Evolutionary conservation across 2,888 invertebrate genomes (phyloP), one percentile per base, ranked within the genome.

Genomic region (Drosophila neotestacea): DNA sequence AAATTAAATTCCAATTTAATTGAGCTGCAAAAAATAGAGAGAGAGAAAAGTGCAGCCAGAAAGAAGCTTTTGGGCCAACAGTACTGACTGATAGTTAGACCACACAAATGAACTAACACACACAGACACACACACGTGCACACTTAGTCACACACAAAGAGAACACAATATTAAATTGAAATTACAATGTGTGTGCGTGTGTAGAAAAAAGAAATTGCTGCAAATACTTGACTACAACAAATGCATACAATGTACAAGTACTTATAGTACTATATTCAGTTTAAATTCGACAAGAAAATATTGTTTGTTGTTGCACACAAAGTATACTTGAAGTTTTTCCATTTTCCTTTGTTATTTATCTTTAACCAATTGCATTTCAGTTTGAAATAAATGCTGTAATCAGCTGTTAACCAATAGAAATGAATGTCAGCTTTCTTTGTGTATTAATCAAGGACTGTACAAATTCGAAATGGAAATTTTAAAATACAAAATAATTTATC

Each of bases 1-100:
- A 85, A 85, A 85, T 89, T 90, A 84, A 90, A 87, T 87, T 90
- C 85, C 89, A 79, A 82, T 89, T 90, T 89, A 88, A 88, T 90
- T 88, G 90, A 90, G 88, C 83, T 82, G 75, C 88, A 81, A 89
- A 84, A 86, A 88, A 73, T 32, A 46, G 34, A 54, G 51, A 46
- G 56, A 46, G 34, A 54, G 51, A 46, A 52, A 36, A 64, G 50
- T 59, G 67, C 68, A 62, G 30, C 44, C 34, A 47, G 16, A 13
- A 27, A 56, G 46, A 47, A 46, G 65, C 58, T 52, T 56, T 38
- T 30, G 59, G 54, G 22, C 39, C 46, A 50, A 32, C 22, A 42
- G 7, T n/a, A 6, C 68, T 54, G 46, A 66, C 74, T 59, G 50
- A 48, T 47, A 64, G 70, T 74, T 79, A 42, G 67, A 71, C 80